phyloP scores from a whole-genome alignment of 2,113 vertebrate species.

The Megaptera novaeangliae region DNA sequence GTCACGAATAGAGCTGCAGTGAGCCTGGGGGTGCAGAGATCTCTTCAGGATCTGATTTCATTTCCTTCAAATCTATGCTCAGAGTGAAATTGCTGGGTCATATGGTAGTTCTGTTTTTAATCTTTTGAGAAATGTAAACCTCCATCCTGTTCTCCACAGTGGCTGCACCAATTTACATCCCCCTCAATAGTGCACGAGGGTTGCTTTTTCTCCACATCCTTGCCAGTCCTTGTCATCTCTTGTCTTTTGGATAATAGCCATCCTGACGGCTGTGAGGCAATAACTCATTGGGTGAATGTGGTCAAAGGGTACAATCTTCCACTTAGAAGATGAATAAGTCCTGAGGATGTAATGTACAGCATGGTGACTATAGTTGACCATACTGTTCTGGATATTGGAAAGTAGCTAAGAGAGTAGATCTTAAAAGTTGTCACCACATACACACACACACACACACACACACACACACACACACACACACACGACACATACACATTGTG shows the following conservation, averaged over 20 bases:
- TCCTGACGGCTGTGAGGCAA: background rate
- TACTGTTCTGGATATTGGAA: background rate
- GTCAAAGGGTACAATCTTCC: background rate
- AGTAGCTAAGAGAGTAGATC: background rate
- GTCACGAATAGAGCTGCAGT: background rate
- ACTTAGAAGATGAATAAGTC: background rate
- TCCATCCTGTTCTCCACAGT: background rate
- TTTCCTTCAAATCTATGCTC: background rate
- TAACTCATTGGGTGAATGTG: background rate
- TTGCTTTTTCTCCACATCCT: background rate
- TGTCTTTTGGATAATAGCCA: background rate
- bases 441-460: background rate
- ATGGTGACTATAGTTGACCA: background rate
- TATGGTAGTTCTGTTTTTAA: background rate
- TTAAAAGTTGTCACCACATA: background rate
- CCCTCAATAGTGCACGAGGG: background rate
- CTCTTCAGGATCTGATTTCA: background rate
- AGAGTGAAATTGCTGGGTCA: background rate
- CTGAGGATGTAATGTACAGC: background rate
- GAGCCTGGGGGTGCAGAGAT: background rate
- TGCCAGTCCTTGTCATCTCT: background rate
- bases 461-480: accelerated
- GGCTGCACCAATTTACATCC: background rate
- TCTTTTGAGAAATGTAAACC: background rate
- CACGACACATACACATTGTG: background rate